These are phyloP conservation scores for Emesis russula DNA, from an alignment of 2,888 invertebrate genomes.

Conservation along the genomic window DNA sequence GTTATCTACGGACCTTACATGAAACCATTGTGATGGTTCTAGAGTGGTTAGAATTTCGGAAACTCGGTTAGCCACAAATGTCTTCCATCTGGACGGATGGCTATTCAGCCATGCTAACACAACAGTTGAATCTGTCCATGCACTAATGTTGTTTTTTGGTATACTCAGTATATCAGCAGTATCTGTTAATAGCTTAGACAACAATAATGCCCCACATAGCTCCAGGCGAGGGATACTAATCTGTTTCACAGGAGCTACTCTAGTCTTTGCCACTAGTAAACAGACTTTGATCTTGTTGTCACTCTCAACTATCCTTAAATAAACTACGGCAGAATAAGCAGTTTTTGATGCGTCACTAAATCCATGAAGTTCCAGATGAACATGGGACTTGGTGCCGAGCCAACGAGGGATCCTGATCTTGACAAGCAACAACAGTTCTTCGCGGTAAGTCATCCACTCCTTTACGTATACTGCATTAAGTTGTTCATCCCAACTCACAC, in stretches of 20 bases:
- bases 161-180: neutral
- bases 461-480: no score
- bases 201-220: neutral
- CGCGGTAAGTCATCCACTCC: no score
- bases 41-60: neutral
- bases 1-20: neutral
- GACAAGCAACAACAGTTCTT: slow-evolving; percentile 21
- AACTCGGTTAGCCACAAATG: neutral
- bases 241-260: slow-evolving; percentile 16
- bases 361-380: slow-evolving; percentile 62
- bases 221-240: slow-evolving; percentile 9
- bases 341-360: slow-evolving; percentile 78
- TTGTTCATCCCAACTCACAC: slow-evolving; percentile 75
- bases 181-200: slow-evolving; percentile 1
- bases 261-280: slow-evolving; percentile 35
- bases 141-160: neutral
- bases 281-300: no score
- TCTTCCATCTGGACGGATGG: slow-evolving; percentile 6
- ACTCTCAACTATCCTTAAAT: slow-evolving; percentile 32
- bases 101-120: slow-evolving; percentile 46
- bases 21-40: neutral
- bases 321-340: slow-evolving; percentile 79
- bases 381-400: no score
- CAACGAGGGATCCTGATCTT: neutral
- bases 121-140: slow-evolving; percentile 14